These are phyloP conservation scores for Oreocharis arfaki DNA, from an alignment of 2,113 vertebrate species.

Conservation along the genomic window DNA sequence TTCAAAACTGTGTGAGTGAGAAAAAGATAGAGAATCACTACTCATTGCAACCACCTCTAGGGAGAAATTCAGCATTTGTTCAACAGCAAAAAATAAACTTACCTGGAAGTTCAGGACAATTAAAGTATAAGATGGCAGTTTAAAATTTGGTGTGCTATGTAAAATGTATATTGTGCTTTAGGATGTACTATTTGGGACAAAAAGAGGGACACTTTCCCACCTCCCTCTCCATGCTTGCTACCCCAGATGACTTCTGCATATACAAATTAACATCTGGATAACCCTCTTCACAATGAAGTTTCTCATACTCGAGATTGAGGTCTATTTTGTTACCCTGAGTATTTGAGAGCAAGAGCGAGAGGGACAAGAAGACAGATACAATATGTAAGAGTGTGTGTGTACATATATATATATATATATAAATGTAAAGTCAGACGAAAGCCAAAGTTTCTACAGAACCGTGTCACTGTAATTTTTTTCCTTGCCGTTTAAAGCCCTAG, in stretches of 20 bases:
- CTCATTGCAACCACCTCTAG: constrained; percentile 23
- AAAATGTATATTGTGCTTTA: neutral
- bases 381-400: neutral
- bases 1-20: constrained; percentile 28
- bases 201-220: neutral
- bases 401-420: fast-evolving
- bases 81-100: constrained; percentile 49
- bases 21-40: constrained; percentile 5
- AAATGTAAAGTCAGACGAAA: neutral
- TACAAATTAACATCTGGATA: neutral
- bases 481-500: constrained; percentile 22
- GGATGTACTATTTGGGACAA: neutral
- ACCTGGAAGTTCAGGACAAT: constrained; percentile 32
- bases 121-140: constrained; percentile 3
- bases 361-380: neutral
- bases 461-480: neutral
- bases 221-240: neutral
- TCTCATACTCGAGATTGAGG: neutral
- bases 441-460: neutral
- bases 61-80: constrained; percentile 51
- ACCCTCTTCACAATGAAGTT: neutral
- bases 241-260: neutral
- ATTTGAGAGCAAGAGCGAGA: neutral
- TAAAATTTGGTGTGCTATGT: neutral
- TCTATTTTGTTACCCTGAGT: neutral